Base-by-base conservation (phyloP, 2,888 invertebrate species). In the Thereva nobilitata region DNA sequence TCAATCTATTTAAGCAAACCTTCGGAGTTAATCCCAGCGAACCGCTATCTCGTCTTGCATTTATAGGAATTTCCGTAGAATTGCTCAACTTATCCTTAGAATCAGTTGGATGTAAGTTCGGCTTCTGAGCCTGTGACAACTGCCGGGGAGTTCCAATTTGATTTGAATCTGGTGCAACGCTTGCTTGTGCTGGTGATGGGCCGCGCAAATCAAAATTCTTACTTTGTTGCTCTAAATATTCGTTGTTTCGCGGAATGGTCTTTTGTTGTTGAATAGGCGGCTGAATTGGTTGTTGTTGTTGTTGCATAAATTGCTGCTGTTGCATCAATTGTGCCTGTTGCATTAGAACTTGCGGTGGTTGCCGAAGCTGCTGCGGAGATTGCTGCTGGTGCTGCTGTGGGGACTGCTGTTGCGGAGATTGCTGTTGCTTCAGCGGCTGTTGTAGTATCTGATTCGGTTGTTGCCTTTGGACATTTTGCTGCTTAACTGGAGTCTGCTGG, bases 181-280 rank as follows among this genome's bases (percentile, higher is more conserved):
- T 86, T 23, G 86, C 86, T 79, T 86, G 86, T 34, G 86, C 86
- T 67, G 87, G 86, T 49, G 87, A 86, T 70, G 86, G 84, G 8
- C 74, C 75, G 70, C 74, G 71, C 67, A 76, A 49, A 70, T 73
- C 74, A 50, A 72, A 73, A 56, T 74, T 71, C 72, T 74, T 75
- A 68, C 67, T 74, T 59, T 73, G 74, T 12, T 73, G 73, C 59
- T 72, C 72, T 37, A 75, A 69, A 66, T 71, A 72, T 67, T 74
- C 75, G 70, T 70, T 75, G 49, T 75, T 75, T 34, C 74, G 72
- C 23, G 75, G 74, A 64, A 74, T 73, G 50, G 73, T 70, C 69
- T 76, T 75, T 69, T 75, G 74, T 6, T 71, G 72, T n/a, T 67
- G 71, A 38, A 67, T 67, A 38, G 70, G 54, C 5, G 40, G n/a